phyloP scores from a whole-genome alignment of 1,140 invertebrate species.

The Pygmarrhopalites habei region DNA sequence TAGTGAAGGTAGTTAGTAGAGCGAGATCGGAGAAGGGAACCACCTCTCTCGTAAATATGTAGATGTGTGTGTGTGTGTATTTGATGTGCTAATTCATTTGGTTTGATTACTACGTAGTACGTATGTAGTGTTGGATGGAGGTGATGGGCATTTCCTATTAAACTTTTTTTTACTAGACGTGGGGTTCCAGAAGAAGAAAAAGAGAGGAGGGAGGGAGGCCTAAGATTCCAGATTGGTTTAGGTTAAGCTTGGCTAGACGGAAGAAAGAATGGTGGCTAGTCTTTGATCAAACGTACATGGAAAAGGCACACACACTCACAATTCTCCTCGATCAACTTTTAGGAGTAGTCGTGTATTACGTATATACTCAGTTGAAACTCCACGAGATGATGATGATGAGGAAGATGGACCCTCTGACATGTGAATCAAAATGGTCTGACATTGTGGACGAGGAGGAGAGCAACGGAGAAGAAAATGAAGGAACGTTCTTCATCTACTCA shows the following conservation, averaged over 20 bases:
- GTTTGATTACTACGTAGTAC: no score
- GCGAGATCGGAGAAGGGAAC: background rate
- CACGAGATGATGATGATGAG: no score
- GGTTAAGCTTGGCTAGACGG: no score
- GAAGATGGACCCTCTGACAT: slow-evolving; percentile 8
- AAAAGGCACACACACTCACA: no score
- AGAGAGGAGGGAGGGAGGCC: no score
- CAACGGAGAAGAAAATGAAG: no score
- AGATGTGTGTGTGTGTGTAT: background rate
- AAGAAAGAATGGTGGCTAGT: background rate
- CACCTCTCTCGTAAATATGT: no score
- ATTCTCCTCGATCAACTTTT: background rate
- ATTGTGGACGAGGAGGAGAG: background rate
- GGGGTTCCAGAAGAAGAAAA: background rate
- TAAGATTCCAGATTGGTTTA: background rate
- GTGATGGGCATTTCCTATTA: slow-evolving; percentile 33
- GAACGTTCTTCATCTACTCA: no score
- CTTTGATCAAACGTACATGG: no score
- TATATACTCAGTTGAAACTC: background rate
- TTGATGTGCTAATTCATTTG: slow-evolving; percentile 16
- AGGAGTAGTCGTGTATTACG: background rate
- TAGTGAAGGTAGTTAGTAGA: background rate
- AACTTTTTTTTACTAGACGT: slow-evolving; percentile 23
- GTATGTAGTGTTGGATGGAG: no score
- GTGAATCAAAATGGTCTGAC: background rate